These are phyloP conservation scores for Spodoptera frugiperda DNA, from an alignment of 1,140 invertebrate species.

Conservation along the genomic window DNA sequence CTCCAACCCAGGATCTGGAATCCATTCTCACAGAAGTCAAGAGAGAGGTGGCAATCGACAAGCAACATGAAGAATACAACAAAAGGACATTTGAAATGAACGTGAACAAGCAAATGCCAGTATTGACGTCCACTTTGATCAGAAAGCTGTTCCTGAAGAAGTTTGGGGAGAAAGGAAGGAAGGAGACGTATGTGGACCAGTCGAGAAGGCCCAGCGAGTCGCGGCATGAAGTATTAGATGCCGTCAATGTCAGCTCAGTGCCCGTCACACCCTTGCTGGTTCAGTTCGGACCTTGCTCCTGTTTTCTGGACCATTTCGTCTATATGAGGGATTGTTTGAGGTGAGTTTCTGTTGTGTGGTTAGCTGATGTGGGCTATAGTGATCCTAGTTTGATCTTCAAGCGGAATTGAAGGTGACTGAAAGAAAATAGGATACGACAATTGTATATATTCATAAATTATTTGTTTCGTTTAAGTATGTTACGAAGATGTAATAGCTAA, in stretches of 20 bases:
- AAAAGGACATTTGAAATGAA: slow-evolving; percentile 56
- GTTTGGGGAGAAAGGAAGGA: slow-evolving; percentile 32
- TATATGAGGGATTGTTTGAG: slow-evolving; percentile 71
- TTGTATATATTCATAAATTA: too few species aligned
- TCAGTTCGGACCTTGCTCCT: slow-evolving; percentile 63
- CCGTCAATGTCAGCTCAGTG: neutral
- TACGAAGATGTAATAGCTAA: too few species aligned
- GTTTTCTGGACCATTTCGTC: slow-evolving; percentile 66
- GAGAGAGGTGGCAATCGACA: slow-evolving; percentile 68
- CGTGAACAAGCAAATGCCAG: slow-evolving; percentile 74
- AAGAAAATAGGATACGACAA: too few species aligned
- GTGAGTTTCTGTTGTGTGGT: slow-evolving; percentile 54
- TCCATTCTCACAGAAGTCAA: slow-evolving; percentile 73
- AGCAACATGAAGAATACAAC: slow-evolving; percentile 62
- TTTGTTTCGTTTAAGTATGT: too few species aligned
- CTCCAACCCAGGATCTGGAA: slow-evolving; percentile 65
- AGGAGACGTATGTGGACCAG: neutral
- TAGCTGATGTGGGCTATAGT: neutral
- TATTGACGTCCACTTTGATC: slow-evolving; percentile 70
- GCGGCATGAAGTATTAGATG: slow-evolving; percentile 56
- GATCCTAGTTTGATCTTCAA: too few species aligned
- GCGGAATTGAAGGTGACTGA: too few species aligned
- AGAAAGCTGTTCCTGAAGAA: slow-evolving; percentile 70
- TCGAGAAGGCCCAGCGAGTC: neutral
- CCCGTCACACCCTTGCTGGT: slow-evolving; percentile 52